These are phyloP conservation scores for Drosophila pseudoobscura DNA, from an alignment of 1,140 invertebrate species.

Conservation along the genomic window DNA sequence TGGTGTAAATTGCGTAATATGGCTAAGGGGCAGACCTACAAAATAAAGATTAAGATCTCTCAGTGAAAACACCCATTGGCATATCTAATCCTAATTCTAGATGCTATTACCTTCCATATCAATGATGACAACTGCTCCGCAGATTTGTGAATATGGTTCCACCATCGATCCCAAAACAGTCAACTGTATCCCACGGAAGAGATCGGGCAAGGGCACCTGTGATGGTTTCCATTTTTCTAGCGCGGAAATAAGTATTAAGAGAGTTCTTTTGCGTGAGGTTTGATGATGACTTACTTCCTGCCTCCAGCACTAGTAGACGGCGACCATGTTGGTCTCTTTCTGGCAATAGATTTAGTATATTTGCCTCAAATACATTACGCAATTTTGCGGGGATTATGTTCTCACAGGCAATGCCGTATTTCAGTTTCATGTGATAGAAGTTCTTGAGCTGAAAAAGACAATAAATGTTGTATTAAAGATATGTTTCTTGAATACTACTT, in stretches of 20 bases:
- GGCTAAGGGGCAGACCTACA: constrained; percentile 85
- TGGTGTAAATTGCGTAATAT: constrained; percentile 89
- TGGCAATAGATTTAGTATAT: constrained; percentile 86
- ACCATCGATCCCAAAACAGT: constrained; percentile 86
- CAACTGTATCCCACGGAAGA: constrained; percentile 86
- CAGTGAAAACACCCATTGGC: too few species aligned
- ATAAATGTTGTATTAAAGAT: constrained; percentile 5
- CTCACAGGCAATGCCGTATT: constrained; percentile 84
- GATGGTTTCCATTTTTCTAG: constrained; percentile 88
- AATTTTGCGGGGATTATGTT: constrained; percentile 84
- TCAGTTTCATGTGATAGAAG: constrained; percentile 85
- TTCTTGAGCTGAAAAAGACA: constrained; percentile 84
- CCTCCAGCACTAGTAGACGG: constrained; percentile 85
- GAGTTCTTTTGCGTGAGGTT: background rate
- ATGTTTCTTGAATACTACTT: too few species aligned
- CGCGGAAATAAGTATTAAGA: background rate
- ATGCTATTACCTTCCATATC: constrained; percentile 86
- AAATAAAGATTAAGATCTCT: background rate
- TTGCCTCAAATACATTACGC: constrained; percentile 84
- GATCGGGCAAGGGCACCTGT: constrained; percentile 84
- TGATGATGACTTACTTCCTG: constrained; percentile 84
- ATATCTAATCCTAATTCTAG: constrained; percentile 2
- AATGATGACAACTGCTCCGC: constrained; percentile 87
- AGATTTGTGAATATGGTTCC: constrained; percentile 87
- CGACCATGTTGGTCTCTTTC: constrained; percentile 84